Evolutionary conservation across 2,888 invertebrate species (phyloP).

Genomic region (Nephrotoma appendiculata): DNA sequence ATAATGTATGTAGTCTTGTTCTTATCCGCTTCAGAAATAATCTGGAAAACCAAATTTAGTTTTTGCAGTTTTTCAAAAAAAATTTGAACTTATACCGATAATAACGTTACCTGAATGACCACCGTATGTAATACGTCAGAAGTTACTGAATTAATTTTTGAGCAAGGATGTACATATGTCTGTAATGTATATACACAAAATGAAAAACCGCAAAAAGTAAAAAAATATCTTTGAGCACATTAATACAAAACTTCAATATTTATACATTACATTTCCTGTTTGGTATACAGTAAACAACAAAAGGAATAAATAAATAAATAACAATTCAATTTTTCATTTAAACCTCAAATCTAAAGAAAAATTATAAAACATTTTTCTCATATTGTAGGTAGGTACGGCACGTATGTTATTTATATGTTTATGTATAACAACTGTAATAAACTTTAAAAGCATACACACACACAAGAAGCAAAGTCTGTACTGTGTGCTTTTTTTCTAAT

Average conservation of each 20-base stretch:
- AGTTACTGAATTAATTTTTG: too few species aligned
- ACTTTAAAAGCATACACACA: not conserved
- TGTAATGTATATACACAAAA: too few species aligned
- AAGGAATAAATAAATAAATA: not conserved
- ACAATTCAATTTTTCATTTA: not conserved
- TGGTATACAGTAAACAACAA: not conserved
- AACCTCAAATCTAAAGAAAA: not conserved
- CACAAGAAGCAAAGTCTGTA: not conserved
- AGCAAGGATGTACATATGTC: too few species aligned
- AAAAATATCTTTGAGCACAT: not conserved
- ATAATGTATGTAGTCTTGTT: too few species aligned
- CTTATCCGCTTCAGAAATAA: too few species aligned
- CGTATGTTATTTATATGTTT: not conserved
- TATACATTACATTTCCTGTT: not conserved
- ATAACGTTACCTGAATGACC: too few species aligned
- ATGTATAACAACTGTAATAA: not conserved
- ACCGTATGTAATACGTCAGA: too few species aligned
- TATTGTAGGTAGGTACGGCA: not conserved
- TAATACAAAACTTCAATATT: not conserved
- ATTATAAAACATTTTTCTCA: not conserved
- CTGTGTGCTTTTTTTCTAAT: not conserved
- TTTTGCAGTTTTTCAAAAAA: too few species aligned
- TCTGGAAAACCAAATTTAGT: too few species aligned
- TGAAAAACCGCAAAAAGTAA: not conserved
- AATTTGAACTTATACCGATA: too few species aligned